phyloP scores from a whole-genome alignment of 2,797 vertebrate genomes.

The Otus scops region DNA sequence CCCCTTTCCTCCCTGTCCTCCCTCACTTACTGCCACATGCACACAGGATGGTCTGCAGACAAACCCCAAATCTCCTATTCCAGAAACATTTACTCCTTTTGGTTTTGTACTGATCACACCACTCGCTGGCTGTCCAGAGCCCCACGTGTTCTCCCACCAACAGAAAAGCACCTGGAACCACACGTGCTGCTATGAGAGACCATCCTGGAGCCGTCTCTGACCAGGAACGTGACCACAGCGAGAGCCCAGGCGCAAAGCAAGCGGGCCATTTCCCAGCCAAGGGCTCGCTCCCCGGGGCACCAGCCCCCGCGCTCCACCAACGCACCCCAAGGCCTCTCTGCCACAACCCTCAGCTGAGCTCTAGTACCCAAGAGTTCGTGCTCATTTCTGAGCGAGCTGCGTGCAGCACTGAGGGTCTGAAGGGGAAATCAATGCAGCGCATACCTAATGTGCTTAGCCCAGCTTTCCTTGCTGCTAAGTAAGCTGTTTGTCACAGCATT shows the following conservation, averaged over 20 bases:
- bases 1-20: background rate
- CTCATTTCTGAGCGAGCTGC: background rate
- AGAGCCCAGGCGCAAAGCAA: background rate
- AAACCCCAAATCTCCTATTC: background rate
- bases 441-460: background rate
- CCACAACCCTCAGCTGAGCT: background rate
- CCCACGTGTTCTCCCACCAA: background rate
- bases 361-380: accelerated
- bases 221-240: background rate
- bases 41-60: no score
- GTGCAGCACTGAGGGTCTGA: background rate
- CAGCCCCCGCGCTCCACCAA: no score
- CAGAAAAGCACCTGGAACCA: background rate
- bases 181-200: accelerated
- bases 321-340: background rate
- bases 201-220: background rate
- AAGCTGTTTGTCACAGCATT: background rate
- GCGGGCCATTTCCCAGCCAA: background rate
- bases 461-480: background rate
- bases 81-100: background rate
- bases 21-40: background rate
- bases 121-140: background rate
- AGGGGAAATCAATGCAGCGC: background rate
- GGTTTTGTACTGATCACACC: background rate
- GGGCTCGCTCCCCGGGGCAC: no score